Evolutionary conservation across 1,140 invertebrate genomes (phyloP), one percentile per base, ranked within the genome.

Genomic region (Megalopta genalis): DNA sequence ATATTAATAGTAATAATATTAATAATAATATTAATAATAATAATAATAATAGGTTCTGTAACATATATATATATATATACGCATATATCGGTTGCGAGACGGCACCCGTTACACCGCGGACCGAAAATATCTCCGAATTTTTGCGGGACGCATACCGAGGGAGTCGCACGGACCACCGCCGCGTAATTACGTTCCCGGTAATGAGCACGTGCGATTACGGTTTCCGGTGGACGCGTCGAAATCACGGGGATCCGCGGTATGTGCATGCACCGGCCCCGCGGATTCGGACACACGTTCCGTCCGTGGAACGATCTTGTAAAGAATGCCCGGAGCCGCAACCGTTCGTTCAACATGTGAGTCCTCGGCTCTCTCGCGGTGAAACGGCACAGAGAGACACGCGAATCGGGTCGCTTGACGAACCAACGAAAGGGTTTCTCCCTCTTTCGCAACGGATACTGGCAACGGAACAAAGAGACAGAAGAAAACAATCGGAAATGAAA

Each of bases 281-380:
- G 52, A 77, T 70, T 77, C 66, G 39, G 57, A 62, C 32, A 39
- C 62, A 62, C 42, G 42, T 77, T 52, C 46, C 23, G 57, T 49
- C n/a, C 66, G 7, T 25, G 62, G 62, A 21, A 57, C 54, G 21
- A n/a, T 8, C 14, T 46, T 27, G 25, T 60, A 27, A 69, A 69
- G 60, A 77, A 69, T 49, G 25, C 25, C 39, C 23, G 23, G n/a
- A n/a, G 32, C 57, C 18, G 37, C 32, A n/a, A 67, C 18, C 16
- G 62, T 75, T 67, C 37, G 9, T 42, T 66, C 3, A 54, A 46
- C 16, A 62, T 39, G 52, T 32, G 65, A 69, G 46, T 25, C 57
- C n/a, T 69, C 66, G 21, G 6, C n/a, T n/a, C n/a, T 42, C 27
- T 62, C 39, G 23, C 12, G 10, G 21, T 16, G 52, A 12, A 77